A percentile compares a stretch with the other conserved stretches of the same genome.
Conservation (phyloP, 1,140 invertebrate species). For the Atopsyche davidsoni region DNA sequence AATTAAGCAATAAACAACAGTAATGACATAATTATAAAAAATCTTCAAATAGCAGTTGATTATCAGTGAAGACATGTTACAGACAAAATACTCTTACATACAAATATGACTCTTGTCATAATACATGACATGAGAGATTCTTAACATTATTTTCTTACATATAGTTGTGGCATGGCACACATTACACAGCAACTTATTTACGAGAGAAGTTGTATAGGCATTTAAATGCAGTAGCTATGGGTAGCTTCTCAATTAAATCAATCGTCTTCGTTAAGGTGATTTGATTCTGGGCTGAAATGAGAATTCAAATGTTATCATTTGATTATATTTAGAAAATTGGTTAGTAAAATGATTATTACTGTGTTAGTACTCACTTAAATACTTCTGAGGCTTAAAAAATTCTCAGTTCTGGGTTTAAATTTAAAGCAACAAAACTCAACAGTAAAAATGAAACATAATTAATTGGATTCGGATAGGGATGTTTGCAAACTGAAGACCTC, state of each 20-base stretch:
- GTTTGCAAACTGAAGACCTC: slow-evolving; percentile 3
- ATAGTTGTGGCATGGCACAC: slow-evolving; percentile 28
- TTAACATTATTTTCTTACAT: slow-evolving; percentile 15
- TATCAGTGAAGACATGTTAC: not conserved
- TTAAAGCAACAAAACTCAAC: slow-evolving; percentile 7
- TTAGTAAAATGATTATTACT: not conserved
- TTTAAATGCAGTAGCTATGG: no score
- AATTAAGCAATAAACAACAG: not conserved
- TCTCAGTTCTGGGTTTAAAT: slow-evolving; percentile 9
- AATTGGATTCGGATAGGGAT: no score
- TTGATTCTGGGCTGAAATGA: not conserved
- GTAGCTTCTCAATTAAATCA: no score
- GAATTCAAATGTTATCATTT: not conserved
- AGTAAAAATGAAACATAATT: slow-evolving; percentile 6
- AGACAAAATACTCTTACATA: not conserved
- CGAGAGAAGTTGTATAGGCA: slow-evolving; percentile 12
- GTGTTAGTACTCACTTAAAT: not conserved
- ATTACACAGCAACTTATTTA: slow-evolving; percentile 24
- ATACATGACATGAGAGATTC: slow-evolving; percentile 4
- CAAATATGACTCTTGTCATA: not conserved
- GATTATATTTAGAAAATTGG: not conserved
- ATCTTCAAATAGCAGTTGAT: slow-evolving; percentile 1
- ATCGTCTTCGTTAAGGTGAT: slow-evolving; percentile 8
- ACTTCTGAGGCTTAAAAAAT: no score
- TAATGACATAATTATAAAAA: not conserved